Conservation (phyloP, 2,888 invertebrate genomes). For the Heliconius hortense region DNA sequence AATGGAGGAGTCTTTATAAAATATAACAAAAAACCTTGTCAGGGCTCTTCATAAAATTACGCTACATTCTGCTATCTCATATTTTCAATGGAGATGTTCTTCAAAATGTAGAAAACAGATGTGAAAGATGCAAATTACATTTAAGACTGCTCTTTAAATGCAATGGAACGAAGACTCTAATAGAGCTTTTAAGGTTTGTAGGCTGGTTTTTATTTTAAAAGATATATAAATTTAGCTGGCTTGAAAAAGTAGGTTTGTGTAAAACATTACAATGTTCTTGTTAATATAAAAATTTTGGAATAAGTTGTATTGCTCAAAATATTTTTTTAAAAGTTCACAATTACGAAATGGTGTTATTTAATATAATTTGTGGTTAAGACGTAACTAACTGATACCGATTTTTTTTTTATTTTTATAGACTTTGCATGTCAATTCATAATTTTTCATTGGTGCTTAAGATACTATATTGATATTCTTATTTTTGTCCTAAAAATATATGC, state of each 20-base stretch:
- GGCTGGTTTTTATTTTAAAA: constrained; percentile 16
- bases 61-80: constrained; percentile 23
- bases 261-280: neutral
- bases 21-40: constrained; percentile 26
- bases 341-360: neutral
- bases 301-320: neutral
- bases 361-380: neutral
- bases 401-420: too few relatives aligned
- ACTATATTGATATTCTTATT: neutral
- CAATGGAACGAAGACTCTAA: constrained; percentile 16
- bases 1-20: constrained; percentile 13
- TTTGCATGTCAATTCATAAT: neutral
- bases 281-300: neutral
- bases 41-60: constrained; percentile 24
- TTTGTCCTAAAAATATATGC: neutral
- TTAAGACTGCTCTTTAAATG: constrained; percentile 22
- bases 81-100: constrained; percentile 24
- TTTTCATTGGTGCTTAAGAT: neutral
- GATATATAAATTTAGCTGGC: constrained; percentile 4
- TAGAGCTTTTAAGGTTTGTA: constrained; percentile 19
- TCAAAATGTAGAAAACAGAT: constrained; percentile 22
- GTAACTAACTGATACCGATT: neutral
- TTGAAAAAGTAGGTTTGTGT: constrained; percentile 11
- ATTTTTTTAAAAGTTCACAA: neutral
- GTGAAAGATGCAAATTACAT: constrained; percentile 25